Evolutionary conservation across 1,140 invertebrate genomes (phyloP).

Genomic region (Ostrea edulis): DNA sequence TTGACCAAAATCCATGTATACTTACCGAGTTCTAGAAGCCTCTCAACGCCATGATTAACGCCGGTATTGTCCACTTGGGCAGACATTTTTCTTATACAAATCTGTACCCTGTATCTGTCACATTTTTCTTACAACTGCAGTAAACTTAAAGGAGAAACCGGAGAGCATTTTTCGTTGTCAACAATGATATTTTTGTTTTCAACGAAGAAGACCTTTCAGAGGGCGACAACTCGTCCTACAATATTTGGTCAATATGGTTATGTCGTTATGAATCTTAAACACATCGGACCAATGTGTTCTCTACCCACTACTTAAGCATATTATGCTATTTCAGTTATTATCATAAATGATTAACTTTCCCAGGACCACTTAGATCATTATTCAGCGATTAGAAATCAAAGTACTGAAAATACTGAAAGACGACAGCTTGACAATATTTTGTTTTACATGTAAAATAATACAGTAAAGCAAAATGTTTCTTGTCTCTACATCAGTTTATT

Average conservation of each 20-base stretch:
- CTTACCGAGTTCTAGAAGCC: slow-evolving; percentile 70
- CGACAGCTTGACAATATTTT: too few species aligned
- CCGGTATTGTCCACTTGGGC: slow-evolving; percentile 61
- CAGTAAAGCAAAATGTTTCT: too few species aligned
- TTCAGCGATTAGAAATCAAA: too few species aligned
- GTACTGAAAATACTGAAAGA: too few species aligned
- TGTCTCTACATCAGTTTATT: too few species aligned
- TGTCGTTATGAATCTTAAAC: too few species aligned
- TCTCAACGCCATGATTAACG: slow-evolving; percentile 69
- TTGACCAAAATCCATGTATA: background rate
- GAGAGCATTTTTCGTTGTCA: slow-evolving; percentile 50
- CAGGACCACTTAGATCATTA: too few species aligned
- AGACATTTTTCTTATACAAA: slow-evolving; percentile 57
- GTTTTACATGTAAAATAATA: too few species aligned
- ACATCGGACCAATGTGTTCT: too few species aligned
- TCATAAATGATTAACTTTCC: too few species aligned
- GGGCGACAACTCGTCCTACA: background rate
- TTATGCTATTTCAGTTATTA: too few species aligned
- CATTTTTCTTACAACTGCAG: slow-evolving; percentile 6
- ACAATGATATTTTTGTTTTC: slow-evolving; percentile 38
- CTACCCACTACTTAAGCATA: too few species aligned
- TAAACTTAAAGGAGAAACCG: background rate
- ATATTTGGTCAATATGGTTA: background rate
- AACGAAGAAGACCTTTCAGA: background rate
- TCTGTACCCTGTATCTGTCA: background rate